Conservation (phyloP, 2,888 invertebrate species). For the Pachycephus smyrnensis region DNA sequence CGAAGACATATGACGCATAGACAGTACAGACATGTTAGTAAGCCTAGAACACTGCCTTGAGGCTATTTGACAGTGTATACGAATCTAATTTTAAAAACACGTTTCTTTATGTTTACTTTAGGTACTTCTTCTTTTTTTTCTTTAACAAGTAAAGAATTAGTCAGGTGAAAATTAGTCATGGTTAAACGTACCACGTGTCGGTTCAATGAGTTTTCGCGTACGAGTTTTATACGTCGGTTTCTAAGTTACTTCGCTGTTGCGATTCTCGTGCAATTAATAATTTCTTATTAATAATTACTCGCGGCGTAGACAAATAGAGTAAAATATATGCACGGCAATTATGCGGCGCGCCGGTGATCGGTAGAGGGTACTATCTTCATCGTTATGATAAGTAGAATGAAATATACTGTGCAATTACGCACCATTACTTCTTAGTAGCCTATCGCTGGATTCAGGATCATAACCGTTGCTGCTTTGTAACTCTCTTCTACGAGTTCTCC, state of each 20-base stretch:
- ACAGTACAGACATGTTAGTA: not conserved
- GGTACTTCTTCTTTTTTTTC: not conserved
- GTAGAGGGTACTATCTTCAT: not conserved
- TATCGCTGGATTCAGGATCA: not conserved
- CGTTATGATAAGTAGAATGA: not conserved
- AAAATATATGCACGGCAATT: not conserved
- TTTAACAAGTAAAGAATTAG: not conserved
- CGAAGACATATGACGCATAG: not conserved
- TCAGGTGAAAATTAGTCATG: not conserved
- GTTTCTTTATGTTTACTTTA: not conserved
- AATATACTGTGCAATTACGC: not conserved
- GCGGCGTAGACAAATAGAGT: not conserved
- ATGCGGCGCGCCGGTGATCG: not conserved
- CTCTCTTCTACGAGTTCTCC: not conserved
- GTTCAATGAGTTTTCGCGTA: not conserved
- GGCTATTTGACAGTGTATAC: not conserved
- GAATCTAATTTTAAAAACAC: not conserved
- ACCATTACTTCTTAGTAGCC: not conserved
- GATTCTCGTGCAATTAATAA: not conserved
- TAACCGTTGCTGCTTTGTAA: not conserved
- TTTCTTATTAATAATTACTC: not conserved
- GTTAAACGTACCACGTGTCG: not conserved
- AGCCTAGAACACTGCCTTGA: not conserved
- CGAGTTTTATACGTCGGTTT: not conserved
- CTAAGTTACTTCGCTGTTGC: not conserved